phyloP scores from a whole-genome alignment of 2,797 vertebrate species.

The Chiroxiphia lanceolata region DNA sequence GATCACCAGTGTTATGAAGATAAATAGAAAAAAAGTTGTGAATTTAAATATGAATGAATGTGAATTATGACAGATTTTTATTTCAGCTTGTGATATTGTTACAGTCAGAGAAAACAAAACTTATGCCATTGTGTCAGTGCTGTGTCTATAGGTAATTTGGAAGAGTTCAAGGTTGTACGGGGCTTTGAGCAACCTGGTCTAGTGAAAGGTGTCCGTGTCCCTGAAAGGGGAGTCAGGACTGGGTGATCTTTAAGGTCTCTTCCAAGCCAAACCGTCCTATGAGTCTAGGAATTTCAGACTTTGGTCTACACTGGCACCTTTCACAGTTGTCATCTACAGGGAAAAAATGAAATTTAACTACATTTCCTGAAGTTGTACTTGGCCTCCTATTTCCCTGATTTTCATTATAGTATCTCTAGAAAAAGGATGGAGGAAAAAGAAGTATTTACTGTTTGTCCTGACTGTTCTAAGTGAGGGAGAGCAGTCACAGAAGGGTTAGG shows the following conservation, averaged over 20 bases:
- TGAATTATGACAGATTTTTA: rapidly evolving
- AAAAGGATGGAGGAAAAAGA: background rate
- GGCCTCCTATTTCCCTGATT: background rate
- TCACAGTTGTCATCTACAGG: background rate
- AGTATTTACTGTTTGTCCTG: background rate
- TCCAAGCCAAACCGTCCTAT: background rate
- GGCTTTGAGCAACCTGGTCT: background rate
- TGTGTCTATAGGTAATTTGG: background rate
- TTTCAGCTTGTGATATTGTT: background rate
- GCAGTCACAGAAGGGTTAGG: background rate
- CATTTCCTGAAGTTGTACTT: background rate
- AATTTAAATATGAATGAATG: background rate
- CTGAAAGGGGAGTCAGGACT: rapidly evolving
- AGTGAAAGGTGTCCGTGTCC: background rate
- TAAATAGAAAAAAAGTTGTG: background rate
- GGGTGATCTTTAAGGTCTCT: background rate
- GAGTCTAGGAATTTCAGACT: background rate
- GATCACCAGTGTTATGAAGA: background rate
- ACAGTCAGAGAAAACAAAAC: background rate
- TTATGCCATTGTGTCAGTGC: background rate
- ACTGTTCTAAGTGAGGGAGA: background rate
- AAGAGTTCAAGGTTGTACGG: background rate
- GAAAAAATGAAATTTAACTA: background rate
- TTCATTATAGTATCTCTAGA: background rate
- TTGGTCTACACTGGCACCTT: background rate